Base-by-base conservation (phyloP, 30 jellyfish, hydroid and myxozoan species). In the Phacellophora camtschatica region DNA sequence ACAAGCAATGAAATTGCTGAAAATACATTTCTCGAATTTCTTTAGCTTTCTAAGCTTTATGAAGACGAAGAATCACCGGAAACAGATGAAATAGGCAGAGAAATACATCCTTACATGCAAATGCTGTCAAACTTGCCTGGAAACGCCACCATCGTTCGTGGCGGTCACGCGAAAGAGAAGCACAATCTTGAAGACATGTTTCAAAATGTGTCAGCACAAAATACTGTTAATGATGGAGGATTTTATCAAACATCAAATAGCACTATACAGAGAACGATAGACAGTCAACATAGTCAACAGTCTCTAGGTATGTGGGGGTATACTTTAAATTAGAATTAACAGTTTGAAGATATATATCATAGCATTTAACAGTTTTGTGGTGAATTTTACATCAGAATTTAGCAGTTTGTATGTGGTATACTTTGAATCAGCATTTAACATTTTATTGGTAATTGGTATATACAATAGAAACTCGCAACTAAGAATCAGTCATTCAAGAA, bases 121-220 rank as follows among this genome's bases (percentile, higher is more conserved):
- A 95, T 94, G 63, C 67, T 94, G 67, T 76, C 95, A 15, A 94
- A 94, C 31, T 68, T 94, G 42, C 95, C 94, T 36, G 99, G 99
- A 30, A 94, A 94, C 71, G 96, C 99, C 1, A 94, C 99, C 16
- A 94, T 94, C 37, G 81, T 76, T 15, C 95, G 97, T 6, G 99
- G 99, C 27, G 99, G 97, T n/a, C 99, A 94, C 53, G 95, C 86
- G 33, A 93, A 93, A 54, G 95, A 84, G 53, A 48, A 64, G 11
- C 71, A 81, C 8, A 84, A 62, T 62, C n/a, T 84, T 5, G 86
- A 72, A 18, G 86, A 73, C 36, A 16, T 84, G 36, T 16, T 58
- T 31, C 68, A 46, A 34, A 63, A 42, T 53, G 32, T 81, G 2
- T 63, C 88, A 3, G 33, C 84, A 37, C 82, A 51, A 36, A 72